Percentiles rank a stretch among this genome's conserved stretches.
Conservation (phyloP, 2,888 invertebrate genomes). For the Acleris holmiana region DNA sequence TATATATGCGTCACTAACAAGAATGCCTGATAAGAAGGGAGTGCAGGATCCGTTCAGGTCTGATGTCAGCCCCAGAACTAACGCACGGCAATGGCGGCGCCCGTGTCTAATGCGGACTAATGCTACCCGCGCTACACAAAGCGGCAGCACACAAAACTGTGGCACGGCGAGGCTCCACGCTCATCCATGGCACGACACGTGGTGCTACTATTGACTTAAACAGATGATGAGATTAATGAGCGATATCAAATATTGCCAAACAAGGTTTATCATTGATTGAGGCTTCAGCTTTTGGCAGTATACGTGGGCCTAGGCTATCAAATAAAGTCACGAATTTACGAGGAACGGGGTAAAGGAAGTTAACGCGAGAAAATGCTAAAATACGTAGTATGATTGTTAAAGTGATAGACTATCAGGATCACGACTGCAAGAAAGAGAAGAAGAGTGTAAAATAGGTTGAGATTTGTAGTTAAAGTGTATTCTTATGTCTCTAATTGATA, state of each 20-base stretch:
- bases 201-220: neutral
- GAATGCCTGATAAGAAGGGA: conserved; percentile 1
- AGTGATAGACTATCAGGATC: no score
- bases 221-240: neutral
- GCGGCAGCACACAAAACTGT: conserved; percentile 51
- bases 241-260: neutral
- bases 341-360: no score
- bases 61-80: conserved; percentile 34
- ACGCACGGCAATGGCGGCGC: conserved; percentile 46
- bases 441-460: no score
- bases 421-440: no score
- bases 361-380: no score
- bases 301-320: no score
- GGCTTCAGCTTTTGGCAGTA: no score
- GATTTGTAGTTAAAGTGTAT: no score
- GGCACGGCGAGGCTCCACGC: conserved; percentile 12
- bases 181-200: neutral
- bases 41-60: conserved; percentile 14
- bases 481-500: no score
- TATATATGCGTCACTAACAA: neutral
- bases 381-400: no score
- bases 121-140: conserved; percentile 57
- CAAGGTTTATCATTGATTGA: no score
- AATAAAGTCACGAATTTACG: no score
- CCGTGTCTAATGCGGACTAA: conserved; percentile 74